Evolutionary conservation across 2,797 vertebrate species (phyloP).

Genomic region (Sebastolobus altivelis): DNA sequence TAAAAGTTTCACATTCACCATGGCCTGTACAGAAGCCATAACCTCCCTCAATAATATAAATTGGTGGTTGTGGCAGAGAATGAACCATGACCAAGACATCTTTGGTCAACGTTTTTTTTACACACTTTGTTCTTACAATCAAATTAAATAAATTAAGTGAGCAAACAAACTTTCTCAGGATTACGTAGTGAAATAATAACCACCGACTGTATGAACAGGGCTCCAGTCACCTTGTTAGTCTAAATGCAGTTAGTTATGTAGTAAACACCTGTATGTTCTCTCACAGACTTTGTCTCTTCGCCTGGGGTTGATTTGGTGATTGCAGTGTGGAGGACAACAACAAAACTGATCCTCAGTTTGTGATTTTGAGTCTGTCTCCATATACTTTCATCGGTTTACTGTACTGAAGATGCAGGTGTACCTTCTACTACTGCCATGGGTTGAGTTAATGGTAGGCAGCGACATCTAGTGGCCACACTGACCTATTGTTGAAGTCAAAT

Average conservation of each 20-base stretch:
- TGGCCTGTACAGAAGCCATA: background rate
- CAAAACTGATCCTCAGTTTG: constrained; percentile 24
- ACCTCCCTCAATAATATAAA: background rate
- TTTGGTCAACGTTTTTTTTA: background rate
- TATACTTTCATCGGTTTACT: constrained; percentile 2
- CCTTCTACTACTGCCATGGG: background rate
- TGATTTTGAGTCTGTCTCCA: constrained; percentile 32
- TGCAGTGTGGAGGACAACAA: constrained; percentile 42
- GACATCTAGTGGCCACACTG: constrained; percentile 64
- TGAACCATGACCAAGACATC: background rate
- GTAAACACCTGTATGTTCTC: background rate
- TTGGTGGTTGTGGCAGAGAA: background rate
- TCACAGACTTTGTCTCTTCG: constrained; percentile 16
- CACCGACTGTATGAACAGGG: background rate
- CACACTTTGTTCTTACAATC: background rate
- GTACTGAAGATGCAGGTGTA: constrained; percentile 33
- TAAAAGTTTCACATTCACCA: background rate
- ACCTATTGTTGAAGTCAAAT: background rate
- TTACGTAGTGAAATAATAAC: constrained; percentile 5
- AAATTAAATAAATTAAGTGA: background rate
- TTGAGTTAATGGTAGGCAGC: constrained; percentile 43
- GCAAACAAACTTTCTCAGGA: background rate
- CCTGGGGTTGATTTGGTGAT: constrained; percentile 41
- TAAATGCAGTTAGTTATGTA: constrained; percentile 4
- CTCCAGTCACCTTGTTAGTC: background rate